phyloP scores from a whole-genome alignment of 2,888 invertebrate genomes.

The Pristionchus maxplancki region DNA sequence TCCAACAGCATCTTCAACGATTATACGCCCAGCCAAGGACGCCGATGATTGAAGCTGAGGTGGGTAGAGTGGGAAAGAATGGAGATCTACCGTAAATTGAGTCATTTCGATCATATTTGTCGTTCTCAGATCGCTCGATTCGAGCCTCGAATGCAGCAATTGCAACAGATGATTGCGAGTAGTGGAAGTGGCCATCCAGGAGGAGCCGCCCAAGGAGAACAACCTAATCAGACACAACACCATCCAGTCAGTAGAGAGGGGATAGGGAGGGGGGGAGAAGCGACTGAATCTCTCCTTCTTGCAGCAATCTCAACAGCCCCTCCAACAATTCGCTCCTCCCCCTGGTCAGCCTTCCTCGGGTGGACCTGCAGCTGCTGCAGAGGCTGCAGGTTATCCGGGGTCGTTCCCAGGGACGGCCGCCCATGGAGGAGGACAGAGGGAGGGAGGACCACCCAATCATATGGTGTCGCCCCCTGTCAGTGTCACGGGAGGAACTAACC shows the following conservation, averaged over 20 bases:
- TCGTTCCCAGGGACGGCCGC: neutral
- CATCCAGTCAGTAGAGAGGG: neutral
- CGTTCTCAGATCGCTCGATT: slow-evolving; percentile 46
- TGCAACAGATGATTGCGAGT: slow-evolving; percentile 2
- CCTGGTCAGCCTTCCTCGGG: neutral
- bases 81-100: neutral
- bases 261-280: neutral
- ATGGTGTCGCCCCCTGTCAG: slow-evolving; percentile 24
- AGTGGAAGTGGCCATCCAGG: neutral
- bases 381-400: neutral
- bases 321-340: slow-evolving; percentile 34
- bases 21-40: slow-evolving; percentile 60
- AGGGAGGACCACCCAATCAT: neutral
- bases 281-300: neutral
- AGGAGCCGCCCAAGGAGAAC: neutral
- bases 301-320: neutral
- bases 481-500: slow-evolving; percentile 46
- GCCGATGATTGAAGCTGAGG: slow-evolving; percentile 58
- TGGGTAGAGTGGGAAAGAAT: neutral
- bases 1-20: slow-evolving; percentile 56
- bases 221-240: neutral
- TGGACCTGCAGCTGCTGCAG: neutral
- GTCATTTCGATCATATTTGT: neutral
- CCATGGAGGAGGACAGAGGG: neutral
- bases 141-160: slow-evolving; percentile 24